These are phyloP conservation scores for Paedocypris sp. DNA, from an alignment of 2,113 vertebrate genomes.

Conservation along the genomic window DNA sequence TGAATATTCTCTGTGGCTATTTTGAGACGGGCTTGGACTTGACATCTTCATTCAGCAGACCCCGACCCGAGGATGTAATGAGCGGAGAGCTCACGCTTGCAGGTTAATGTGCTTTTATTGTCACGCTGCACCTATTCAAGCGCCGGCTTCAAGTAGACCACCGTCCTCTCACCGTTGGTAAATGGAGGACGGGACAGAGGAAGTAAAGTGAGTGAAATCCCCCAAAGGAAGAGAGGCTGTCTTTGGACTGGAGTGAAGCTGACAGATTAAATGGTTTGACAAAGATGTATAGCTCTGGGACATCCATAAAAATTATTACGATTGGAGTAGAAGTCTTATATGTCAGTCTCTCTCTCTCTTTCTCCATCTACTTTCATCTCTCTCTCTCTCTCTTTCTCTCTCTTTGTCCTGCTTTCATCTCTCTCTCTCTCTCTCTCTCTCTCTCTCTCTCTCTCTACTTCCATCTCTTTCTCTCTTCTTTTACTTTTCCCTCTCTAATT, in stretches of 20 bases:
- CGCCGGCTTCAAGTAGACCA: slow-evolving; percentile 64
- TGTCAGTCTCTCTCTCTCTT: slow-evolving; percentile 9
- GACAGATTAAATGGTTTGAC: slow-evolving; percentile 66
- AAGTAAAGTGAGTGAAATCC: slow-evolving; percentile 53
- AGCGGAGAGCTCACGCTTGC: slow-evolving; percentile 51
- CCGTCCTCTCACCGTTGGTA: slow-evolving; percentile 14
- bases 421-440: no score
- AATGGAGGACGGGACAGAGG: slow-evolving; percentile 4
- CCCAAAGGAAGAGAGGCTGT: slow-evolving; percentile 56
- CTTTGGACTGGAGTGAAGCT: slow-evolving; percentile 56
- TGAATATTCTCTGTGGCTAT: slow-evolving; percentile 47
- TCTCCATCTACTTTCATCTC: no score
- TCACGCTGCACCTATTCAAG: slow-evolving; percentile 64
- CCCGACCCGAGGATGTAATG: slow-evolving; percentile 45
- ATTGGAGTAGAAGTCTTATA: slow-evolving; percentile 62
- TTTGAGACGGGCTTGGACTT: slow-evolving; percentile 64
- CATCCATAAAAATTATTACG: slow-evolving; percentile 57
- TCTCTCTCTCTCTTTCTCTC: no score
- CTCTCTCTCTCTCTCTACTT: no score
- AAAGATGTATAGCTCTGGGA: slow-evolving; percentile 63
- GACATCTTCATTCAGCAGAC: slow-evolving; percentile 64
- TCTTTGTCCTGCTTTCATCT: no score
- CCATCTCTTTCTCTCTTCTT: no score
- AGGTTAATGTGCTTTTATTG: slow-evolving; percentile 64
- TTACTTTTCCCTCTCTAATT: no score